Evolutionary conservation across 2,113 vertebrate species (phyloP), one percentile per base, ranked within the genome.

Genomic region (Brachypodius melanocephalos): DNA sequence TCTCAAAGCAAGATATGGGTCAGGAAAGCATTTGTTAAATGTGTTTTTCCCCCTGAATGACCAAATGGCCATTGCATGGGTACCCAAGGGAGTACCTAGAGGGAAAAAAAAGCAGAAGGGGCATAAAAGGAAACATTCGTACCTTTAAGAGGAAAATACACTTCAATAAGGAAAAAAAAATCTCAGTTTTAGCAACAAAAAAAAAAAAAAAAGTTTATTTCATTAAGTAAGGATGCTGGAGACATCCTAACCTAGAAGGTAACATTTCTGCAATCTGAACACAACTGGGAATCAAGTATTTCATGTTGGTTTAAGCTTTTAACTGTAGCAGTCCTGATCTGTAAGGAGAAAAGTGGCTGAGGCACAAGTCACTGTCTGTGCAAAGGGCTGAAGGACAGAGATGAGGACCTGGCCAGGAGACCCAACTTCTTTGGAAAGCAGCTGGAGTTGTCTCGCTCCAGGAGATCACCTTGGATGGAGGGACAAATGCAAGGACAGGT

Each of bases 11-110:
- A 96, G 95, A 95, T 93, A 96, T 93, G 85, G 93, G 96, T 97
- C 96, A 96, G 93, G 89, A 97, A 97, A 97, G 91, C 89, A 96
- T 93, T 96, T 96, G 92, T 88, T 94, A 97, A 98, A 95, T 93
- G 93, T 84, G 89, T 95, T 97, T 97, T 97, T 97, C 87, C 94
- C 68, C 91, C 75, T 58, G 82, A 97, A 94, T 94, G 94, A 95
- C 94, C 96, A 97, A 97, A 94, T 94, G 89, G 95, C 72, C 90
- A 83, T 72, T 86, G 88, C 73, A 65, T 72, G 77, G 57, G 66
- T 86, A 97, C 96, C 95, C 88, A 5, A 95, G 94, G 93, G 94
- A 93, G 59, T 86, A 82, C 59, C 75, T 58, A 95, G 84, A 89
- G 68, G 61, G 59, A 25, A 78, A 94, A 67, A 85, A 71, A 85